Conservation (phyloP, 2,888 invertebrate genomes). For the Ecliptopera silaceata region DNA sequence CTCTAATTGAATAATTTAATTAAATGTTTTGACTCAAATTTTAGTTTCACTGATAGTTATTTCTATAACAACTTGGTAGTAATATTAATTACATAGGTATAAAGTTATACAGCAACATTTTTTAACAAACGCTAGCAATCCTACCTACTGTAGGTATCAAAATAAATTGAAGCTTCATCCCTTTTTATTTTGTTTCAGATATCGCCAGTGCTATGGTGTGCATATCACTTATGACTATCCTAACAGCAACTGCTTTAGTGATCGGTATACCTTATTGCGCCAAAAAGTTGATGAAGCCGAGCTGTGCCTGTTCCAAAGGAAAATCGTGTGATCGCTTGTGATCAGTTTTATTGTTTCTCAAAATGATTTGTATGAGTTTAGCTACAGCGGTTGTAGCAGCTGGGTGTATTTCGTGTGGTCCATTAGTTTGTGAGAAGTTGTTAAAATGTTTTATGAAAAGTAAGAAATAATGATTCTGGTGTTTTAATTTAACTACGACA, state of each 20-base stretch:
- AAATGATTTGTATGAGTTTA: constrained; percentile 57
- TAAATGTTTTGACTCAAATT: constrained; percentile 16
- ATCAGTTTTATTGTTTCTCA: constrained; percentile 4
- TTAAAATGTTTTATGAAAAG: constrained; percentile 45
- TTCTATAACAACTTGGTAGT: too few relatives aligned
- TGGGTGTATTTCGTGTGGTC: constrained; percentile 48
- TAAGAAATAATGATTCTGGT: constrained; percentile 32
- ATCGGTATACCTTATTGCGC: constrained; percentile 23
- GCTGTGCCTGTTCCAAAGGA: constrained; percentile 17
- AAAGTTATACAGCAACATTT: too few relatives aligned
- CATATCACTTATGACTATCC: constrained; percentile 27
- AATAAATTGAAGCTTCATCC: background rate
- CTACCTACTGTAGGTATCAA: background rate
- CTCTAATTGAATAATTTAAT: background rate
- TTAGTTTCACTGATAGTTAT: constrained; percentile 19
- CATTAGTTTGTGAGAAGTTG: constrained; percentile 49
- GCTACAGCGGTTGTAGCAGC: constrained; percentile 48
- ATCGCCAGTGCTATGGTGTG: constrained; percentile 32
- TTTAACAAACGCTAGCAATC: too few relatives aligned
- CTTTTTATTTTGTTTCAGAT: constrained; percentile 41
- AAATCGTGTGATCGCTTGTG: background rate
- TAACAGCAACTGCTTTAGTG: constrained; percentile 23
- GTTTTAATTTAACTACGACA: constrained; percentile 31
- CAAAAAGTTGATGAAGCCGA: constrained; percentile 13
- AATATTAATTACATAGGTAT: too few relatives aligned